Evolutionary conservation across 2,888 invertebrate species (phyloP).

Genomic region (Pristionchus japonicus): DNA sequence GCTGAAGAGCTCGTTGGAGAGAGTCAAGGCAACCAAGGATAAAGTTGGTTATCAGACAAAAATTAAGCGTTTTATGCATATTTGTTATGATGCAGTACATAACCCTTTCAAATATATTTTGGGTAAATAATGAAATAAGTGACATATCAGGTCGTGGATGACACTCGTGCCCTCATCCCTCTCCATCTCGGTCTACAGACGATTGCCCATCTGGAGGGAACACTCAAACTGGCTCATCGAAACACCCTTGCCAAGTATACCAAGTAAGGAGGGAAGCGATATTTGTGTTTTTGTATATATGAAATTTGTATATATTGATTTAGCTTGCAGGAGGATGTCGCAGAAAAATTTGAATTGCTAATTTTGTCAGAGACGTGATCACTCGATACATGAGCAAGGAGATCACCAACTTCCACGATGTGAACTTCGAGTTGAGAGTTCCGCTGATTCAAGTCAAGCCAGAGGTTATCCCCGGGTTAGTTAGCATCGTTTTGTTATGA

Average conservation of each 20-base stretch:
- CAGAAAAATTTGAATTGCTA: background rate
- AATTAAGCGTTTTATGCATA: background rate
- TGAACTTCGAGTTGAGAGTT: conserved; percentile 17
- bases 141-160: conserved; percentile 4
- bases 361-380: conserved; percentile 2
- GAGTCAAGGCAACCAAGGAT: background rate
- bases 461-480: background rate
- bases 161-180: conserved; percentile 42
- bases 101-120: too few relatives aligned
- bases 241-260: background rate
- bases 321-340: too few relatives aligned
- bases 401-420: conserved; percentile 23
- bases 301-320: too few relatives aligned
- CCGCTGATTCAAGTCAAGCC: background rate
- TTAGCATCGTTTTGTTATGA: too few relatives aligned
- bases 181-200: conserved; percentile 24
- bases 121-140: too few relatives aligned
- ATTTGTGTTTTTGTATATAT: too few relatives aligned
- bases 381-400: background rate
- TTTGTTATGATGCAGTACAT: background rate
- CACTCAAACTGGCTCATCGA: background rate
- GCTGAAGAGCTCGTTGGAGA: background rate
- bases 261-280: conserved; percentile 20
- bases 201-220: conserved; percentile 15
- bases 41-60: background rate